phyloP scores from a whole-genome alignment of 2,113 vertebrate species.

The Aix galericulata region DNA sequence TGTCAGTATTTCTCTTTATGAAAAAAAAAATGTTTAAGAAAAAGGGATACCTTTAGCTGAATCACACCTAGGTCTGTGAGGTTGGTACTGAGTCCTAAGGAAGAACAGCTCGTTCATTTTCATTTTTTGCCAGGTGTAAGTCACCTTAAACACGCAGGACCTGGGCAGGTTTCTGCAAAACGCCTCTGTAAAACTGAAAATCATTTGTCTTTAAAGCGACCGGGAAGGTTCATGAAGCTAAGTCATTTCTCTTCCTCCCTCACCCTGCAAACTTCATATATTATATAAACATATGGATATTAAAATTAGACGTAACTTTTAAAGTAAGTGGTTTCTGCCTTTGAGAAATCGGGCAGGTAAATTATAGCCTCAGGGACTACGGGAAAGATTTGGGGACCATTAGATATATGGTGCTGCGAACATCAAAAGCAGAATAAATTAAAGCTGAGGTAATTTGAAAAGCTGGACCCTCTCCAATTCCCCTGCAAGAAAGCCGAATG shows the following conservation, averaged over 20 bases:
- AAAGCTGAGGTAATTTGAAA: constrained; percentile 57
- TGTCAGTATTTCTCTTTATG: not conserved
- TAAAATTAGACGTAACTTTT: not conserved
- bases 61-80: not conserved
- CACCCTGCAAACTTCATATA: not conserved
- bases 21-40: not conserved
- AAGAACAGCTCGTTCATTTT: not conserved
- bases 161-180: constrained; percentile 3
- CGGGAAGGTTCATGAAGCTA: not conserved
- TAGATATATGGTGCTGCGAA: constrained; percentile 13
- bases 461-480: constrained; percentile 38
- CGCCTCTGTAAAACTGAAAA: not conserved
- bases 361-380: constrained; percentile 37
- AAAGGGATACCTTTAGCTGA: not conserved
- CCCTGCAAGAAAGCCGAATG: not conserved
- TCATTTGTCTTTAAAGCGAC: constrained; percentile 9
- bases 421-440: constrained; percentile 66
- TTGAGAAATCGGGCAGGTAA: constrained; percentile 58
- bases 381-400: not conserved
- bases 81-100: not conserved
- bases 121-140: not conserved
- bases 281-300: not conserved
- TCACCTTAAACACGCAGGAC: not conserved
- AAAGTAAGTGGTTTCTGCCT: constrained; percentile 27
- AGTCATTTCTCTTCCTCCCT: not conserved